Conservation (phyloP, 2,113 vertebrate genomes). For the Callorhinus ursinus region DNA sequence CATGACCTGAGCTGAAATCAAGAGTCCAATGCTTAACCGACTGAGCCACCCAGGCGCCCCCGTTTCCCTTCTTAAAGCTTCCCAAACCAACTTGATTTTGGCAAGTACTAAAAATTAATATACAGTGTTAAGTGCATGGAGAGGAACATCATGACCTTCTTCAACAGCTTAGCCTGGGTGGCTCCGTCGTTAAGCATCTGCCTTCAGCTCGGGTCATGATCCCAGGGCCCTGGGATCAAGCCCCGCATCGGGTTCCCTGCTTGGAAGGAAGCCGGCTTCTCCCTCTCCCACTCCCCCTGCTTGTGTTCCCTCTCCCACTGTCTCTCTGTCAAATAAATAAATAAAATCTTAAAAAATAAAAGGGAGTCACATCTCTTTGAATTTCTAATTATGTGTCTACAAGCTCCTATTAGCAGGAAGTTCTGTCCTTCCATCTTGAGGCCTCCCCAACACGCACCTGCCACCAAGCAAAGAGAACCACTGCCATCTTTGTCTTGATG, state of each 20-base stretch:
- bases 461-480: background rate
- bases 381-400: background rate
- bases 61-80: constrained; percentile 11
- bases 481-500: background rate
- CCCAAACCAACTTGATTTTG: background rate
- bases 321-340: no score
- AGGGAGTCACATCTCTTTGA: background rate
- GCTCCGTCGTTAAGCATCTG: no score
- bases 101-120: background rate
- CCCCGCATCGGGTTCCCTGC: no score
- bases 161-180: background rate
- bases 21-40: background rate
- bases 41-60: background rate
- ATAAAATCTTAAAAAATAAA: no score
- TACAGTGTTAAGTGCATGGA: background rate
- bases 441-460: background rate
- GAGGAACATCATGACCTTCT: accelerated
- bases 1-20: background rate
- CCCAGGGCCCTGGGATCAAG: no score
- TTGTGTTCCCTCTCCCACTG: no score
- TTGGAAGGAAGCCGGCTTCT: no score
- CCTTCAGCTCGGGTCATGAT: no score
- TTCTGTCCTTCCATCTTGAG: background rate
- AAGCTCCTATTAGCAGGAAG: background rate
- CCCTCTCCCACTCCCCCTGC: no score